Conservation (phyloP, 2,888 invertebrate genomes). For the Pollenia labialis region DNA sequence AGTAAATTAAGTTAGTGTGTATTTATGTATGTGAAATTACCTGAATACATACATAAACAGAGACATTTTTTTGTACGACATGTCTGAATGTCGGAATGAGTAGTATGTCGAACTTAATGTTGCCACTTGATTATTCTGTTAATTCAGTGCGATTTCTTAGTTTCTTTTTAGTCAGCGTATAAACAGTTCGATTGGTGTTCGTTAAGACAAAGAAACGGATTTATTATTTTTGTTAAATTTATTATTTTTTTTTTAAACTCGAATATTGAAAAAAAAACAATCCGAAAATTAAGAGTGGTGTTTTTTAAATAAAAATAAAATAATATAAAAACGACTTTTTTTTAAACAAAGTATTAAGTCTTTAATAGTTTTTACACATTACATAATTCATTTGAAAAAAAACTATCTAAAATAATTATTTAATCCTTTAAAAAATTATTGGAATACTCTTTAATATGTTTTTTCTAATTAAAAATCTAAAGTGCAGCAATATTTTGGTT, state of each 20-base stretch:
- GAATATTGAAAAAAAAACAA: slow-evolving; percentile 12
- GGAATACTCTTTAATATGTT: slow-evolving; percentile 58
- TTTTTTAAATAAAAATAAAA: slow-evolving; percentile 34
- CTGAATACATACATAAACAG: slow-evolving; percentile 17
- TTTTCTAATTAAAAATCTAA: background rate
- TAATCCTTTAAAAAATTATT: slow-evolving; percentile 26
- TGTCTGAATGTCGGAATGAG: slow-evolving; percentile 43
- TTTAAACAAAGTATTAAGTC: slow-evolving; percentile 41
- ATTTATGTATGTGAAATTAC: slow-evolving; percentile 22
- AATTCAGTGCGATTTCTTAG: slow-evolving; percentile 77
- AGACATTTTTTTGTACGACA: slow-evolving; percentile 23
- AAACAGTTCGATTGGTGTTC: slow-evolving; percentile 80
- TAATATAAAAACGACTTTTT: background rate
- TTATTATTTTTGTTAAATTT: slow-evolving; percentile 50
- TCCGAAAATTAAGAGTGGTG: slow-evolving; percentile 29
- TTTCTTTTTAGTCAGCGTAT: slow-evolving; percentile 80
- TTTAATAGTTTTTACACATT: slow-evolving; percentile 37
- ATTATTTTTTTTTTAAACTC: slow-evolving; percentile 53
- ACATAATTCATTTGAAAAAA: slow-evolving; percentile 57
- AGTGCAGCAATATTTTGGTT: background rate
- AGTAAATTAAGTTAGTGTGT: slow-evolving; percentile 2
- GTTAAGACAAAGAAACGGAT: slow-evolving; percentile 73
- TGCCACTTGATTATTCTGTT: slow-evolving; percentile 55
- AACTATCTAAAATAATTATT: slow-evolving; percentile 1
- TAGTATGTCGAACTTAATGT: slow-evolving; percentile 64